Evolutionary conservation across 1,140 invertebrate genomes (phyloP).

Genomic region (Drosophila rhopaloa): DNA sequence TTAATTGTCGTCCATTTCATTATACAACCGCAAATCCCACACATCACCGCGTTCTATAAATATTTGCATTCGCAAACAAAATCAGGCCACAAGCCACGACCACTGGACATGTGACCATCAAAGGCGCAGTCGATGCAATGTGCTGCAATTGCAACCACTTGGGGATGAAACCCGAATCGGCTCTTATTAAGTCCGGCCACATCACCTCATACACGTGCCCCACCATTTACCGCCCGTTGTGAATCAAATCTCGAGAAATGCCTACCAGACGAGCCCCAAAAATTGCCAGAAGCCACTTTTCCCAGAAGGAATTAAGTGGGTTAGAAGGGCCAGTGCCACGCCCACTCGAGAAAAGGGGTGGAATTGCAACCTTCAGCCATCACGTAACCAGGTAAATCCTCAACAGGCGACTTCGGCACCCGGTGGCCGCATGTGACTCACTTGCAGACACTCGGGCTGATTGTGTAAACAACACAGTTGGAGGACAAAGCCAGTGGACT

Average conservation of each 20-base stretch:
- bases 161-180: slow-evolving; percentile 11
- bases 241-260: slow-evolving; percentile 7
- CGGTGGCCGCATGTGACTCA: slow-evolving; percentile 66
- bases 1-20: slow-evolving; percentile 17
- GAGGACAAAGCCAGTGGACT: slow-evolving; percentile 27
- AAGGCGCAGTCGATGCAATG: slow-evolving; percentile 27
- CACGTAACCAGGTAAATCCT: slow-evolving; percentile 58
- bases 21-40: slow-evolving; percentile 6
- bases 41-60: slow-evolving; percentile 4
- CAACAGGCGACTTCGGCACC: slow-evolving; percentile 39
- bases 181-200: slow-evolving; percentile 2
- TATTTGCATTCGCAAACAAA: slow-evolving; percentile 26
- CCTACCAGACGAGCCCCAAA: slow-evolving; percentile 41
- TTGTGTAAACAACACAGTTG: slow-evolving; percentile 66
- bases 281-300: slow-evolving; percentile 37
- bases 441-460: slow-evolving; percentile 45
- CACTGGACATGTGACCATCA: slow-evolving; percentile 36
- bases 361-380: slow-evolving; percentile 21
- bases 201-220: slow-evolving; percentile 53
- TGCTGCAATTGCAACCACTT: slow-evolving; percentile 9
- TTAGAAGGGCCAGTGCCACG: neutral
- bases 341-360: neutral
- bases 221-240: slow-evolving; percentile 15
- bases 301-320: neutral
- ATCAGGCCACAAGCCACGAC: neutral